Percentiles rank a stretch among this genome's conserved stretches.
Conservation (phyloP, 2,888 invertebrate species). For the Ochropleura leucogaster region DNA sequence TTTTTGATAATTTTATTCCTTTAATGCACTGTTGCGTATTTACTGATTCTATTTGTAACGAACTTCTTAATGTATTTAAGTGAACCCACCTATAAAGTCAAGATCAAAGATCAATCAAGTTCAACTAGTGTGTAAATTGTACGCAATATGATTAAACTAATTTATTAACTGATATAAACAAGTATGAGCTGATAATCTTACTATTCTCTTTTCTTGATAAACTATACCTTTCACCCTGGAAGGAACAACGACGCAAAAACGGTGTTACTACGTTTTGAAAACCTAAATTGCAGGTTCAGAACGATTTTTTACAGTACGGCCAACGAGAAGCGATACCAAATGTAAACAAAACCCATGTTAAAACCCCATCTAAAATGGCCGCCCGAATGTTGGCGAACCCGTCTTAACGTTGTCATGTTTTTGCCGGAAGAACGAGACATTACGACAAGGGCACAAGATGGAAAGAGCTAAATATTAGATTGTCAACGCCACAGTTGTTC, state of each 20-base stretch:
- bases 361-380: too few relatives aligned
- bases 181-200: not conserved
- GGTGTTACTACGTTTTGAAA: not conserved
- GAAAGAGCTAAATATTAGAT: too few relatives aligned
- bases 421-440: too few relatives aligned
- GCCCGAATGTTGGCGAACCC: too few relatives aligned
- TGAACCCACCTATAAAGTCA: slow-evolving; percentile 4
- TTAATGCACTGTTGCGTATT: slow-evolving; percentile 3
- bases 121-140: slow-evolving; percentile 22
- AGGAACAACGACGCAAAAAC: too few relatives aligned
- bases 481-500: too few relatives aligned
- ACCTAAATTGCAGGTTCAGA: not conserved
- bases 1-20: not conserved
- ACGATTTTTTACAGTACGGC: not conserved
- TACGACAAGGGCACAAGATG: too few relatives aligned
- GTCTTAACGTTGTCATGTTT: too few relatives aligned
- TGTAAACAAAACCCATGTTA: too few relatives aligned
- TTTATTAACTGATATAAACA: not conserved
- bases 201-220: not conserved
- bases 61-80: not conserved
- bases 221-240: too few relatives aligned
- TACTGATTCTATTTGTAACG: not conserved
- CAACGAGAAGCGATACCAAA: too few relatives aligned
- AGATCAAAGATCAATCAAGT: slow-evolving; percentile 20
- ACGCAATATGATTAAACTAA: slow-evolving; percentile 13